phyloP scores from a whole-genome alignment of 2,888 invertebrate genomes.

The Aphodius sticticus region DNA sequence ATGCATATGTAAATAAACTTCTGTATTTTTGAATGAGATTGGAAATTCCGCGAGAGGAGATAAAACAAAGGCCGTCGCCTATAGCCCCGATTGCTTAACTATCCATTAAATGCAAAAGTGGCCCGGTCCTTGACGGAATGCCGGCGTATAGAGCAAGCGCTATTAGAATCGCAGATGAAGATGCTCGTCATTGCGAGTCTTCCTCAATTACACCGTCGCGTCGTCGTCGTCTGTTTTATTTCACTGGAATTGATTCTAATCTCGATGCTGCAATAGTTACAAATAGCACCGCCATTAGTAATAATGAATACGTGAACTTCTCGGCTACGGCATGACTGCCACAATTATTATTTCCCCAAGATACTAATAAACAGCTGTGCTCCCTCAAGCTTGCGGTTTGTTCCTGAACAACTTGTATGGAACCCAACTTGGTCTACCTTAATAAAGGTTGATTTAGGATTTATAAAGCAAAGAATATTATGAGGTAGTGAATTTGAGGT shows the following conservation, averaged over 20 bases:
- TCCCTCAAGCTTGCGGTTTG: too few species aligned
- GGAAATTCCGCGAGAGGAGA: not conserved
- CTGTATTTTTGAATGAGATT: not conserved
- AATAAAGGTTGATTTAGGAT: not conserved
- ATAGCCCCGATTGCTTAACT: slow-evolving; percentile 26
- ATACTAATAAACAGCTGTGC: not conserved
- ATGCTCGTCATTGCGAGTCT: slow-evolving; percentile 16
- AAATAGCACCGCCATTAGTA: slow-evolving; percentile 23
- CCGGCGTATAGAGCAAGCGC: slow-evolving; percentile 7
- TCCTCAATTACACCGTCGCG: slow-evolving; percentile 11
- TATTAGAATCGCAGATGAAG: slow-evolving; percentile 31
- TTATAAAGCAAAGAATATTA: too few species aligned
- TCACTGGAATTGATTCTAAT: slow-evolving; percentile 10
- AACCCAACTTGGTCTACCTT: not conserved
- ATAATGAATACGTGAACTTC: slow-evolving; percentile 26
- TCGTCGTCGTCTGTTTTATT: slow-evolving; percentile 24
- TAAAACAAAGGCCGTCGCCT: not conserved
- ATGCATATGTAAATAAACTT: not conserved
- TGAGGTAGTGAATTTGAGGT: too few species aligned
- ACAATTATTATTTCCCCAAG: not conserved
- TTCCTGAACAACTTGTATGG: not conserved
- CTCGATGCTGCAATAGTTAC: slow-evolving; percentile 24
- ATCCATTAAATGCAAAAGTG: slow-evolving; percentile 30
- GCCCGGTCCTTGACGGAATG: slow-evolving; percentile 15
- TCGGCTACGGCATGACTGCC: not conserved